A percentile compares a stretch with the other conserved stretches of the same genome.
These are phyloP conservation scores for Esox masquinongy DNA, from an alignment of 2,797 vertebrate species.

Conservation along the genomic window DNA sequence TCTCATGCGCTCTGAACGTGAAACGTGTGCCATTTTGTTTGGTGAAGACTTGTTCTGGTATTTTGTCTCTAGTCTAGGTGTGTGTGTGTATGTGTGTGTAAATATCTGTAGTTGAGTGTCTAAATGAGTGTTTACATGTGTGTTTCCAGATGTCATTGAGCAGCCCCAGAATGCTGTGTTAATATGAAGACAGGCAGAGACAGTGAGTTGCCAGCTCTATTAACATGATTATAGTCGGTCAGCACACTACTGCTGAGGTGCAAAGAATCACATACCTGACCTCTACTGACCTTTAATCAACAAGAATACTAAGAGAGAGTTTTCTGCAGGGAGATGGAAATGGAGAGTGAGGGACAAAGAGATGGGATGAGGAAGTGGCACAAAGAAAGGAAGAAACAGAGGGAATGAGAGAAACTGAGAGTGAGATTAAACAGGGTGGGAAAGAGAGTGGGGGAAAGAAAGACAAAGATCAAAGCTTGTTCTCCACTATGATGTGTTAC, in stretches of 20 bases:
- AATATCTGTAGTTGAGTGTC: slow-evolving; percentile 13
- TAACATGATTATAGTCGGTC: slow-evolving; percentile 34
- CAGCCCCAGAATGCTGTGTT: slow-evolving; percentile 38
- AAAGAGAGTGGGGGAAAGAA: too few species aligned
- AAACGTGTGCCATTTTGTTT: neutral
- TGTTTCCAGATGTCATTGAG: slow-evolving; percentile 10
- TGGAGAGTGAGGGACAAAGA: neutral
- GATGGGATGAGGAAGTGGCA: neutral
- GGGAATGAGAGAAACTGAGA: neutral
- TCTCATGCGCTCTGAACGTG: neutral
- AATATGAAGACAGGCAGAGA: slow-evolving; percentile 40
- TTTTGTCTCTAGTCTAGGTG: neutral
- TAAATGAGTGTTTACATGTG: slow-evolving; percentile 3
- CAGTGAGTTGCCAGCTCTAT: slow-evolving; percentile 34
- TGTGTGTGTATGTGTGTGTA: slow-evolving; percentile 7
- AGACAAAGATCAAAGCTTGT: neutral
- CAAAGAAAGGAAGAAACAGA: neutral
- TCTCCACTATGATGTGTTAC: slow-evolving; percentile 11
- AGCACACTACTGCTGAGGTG: slow-evolving; percentile 40
- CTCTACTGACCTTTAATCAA: slow-evolving; percentile 17
- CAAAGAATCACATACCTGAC: slow-evolving; percentile 37
- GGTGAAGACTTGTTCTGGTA: neutral
- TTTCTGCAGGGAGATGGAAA: slow-evolving; percentile 7
- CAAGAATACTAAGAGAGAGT: slow-evolving; percentile 21
- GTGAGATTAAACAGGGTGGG: neutral